phyloP scores from a whole-genome alignment of 2,113 vertebrate species.

The Ascaphus truei region DNA sequence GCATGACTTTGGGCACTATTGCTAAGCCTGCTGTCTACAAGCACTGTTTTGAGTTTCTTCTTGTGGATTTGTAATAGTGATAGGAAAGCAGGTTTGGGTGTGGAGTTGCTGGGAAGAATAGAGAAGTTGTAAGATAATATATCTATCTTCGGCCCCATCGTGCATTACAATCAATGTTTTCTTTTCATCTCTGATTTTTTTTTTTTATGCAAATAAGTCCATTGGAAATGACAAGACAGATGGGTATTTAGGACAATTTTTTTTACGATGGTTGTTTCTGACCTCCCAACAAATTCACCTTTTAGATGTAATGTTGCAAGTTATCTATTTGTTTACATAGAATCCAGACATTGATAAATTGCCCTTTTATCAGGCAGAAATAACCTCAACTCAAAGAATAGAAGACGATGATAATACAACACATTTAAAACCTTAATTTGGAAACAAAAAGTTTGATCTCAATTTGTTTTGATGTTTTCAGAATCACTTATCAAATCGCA shows the following conservation, averaged over 20 bases:
- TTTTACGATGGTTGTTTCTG: not conserved
- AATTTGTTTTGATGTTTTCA: not conserved
- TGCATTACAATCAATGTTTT: too few relatives aligned
- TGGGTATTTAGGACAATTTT: not conserved
- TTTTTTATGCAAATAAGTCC: not conserved
- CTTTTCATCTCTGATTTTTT: too few relatives aligned
- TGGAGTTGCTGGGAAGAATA: too few relatives aligned
- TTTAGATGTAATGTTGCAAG: slow-evolving; percentile 2
- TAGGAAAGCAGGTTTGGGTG: too few relatives aligned
- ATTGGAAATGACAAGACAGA: not conserved
- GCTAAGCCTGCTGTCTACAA: too few relatives aligned
- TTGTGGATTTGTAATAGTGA: too few relatives aligned
- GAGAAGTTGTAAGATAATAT: too few relatives aligned
- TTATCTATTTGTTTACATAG: not conserved
- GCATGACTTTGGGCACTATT: too few relatives aligned
- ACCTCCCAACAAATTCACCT: not conserved
- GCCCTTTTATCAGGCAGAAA: not conserved
- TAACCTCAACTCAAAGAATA: not conserved
- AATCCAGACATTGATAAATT: slow-evolving; percentile 2
- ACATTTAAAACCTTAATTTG: not conserved
- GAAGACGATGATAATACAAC: not conserved
- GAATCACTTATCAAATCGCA: not conserved
- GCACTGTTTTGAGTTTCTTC: too few relatives aligned
- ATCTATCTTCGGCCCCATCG: too few relatives aligned
- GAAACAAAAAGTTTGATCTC: not conserved